phyloP scores from a whole-genome alignment of 2,888 invertebrate species.

The Deroplatys truncata region DNA sequence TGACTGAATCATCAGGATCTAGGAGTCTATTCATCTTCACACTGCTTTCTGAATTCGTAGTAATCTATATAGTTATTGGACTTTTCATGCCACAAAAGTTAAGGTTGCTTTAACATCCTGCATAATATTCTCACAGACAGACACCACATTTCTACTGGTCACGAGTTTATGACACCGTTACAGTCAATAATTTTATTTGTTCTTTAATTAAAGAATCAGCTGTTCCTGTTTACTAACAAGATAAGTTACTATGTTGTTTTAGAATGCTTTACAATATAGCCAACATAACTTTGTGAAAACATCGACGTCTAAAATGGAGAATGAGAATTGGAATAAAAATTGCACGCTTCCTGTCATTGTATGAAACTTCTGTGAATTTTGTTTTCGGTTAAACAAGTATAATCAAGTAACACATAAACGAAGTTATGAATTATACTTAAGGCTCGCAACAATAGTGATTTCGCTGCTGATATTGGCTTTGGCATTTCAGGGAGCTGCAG shows the following conservation, averaged over 20 bases:
- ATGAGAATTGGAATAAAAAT: too few relatives aligned
- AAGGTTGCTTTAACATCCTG: too few relatives aligned
- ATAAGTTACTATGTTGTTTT: not conserved
- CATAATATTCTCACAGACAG: not conserved
- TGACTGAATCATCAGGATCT: constrained; percentile 10
- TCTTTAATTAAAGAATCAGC: not conserved
- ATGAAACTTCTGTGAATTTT: too few relatives aligned
- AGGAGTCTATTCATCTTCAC: not conserved
- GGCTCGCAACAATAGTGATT: too few relatives aligned
- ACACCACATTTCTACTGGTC: not conserved
- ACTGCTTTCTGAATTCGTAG: not conserved
- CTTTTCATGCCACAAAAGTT: not conserved
- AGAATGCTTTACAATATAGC: not conserved
- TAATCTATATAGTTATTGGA: not conserved
- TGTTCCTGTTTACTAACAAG: not conserved
- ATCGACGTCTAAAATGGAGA: too few relatives aligned
- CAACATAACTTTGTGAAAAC: not conserved
- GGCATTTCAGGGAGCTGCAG: too few relatives aligned
- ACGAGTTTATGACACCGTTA: not conserved
- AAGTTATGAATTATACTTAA: too few relatives aligned
- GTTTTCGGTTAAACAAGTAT: too few relatives aligned
- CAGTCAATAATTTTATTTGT: not conserved
- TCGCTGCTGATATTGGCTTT: too few relatives aligned
- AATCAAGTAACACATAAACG: too few relatives aligned
- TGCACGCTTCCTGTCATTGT: too few relatives aligned